phyloP scores from a whole-genome alignment of 37 sponge, comb jelly and placozoan species.

The Beroe forskalii region DNA sequence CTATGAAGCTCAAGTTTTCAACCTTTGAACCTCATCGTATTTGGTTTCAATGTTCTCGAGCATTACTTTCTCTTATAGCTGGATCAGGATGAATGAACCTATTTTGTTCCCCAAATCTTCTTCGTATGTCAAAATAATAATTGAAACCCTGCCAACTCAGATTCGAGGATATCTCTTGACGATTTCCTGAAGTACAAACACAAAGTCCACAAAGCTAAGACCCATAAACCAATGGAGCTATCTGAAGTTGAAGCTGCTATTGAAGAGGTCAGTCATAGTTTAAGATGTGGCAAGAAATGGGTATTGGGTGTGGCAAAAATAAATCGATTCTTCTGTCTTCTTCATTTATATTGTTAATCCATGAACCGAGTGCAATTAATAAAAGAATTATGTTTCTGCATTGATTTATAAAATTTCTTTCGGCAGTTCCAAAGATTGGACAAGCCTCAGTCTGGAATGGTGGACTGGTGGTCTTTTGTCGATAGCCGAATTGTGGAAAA shows the following conservation, averaged over 20 bases:
- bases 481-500: constrained; percentile 50
- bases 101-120: no score
- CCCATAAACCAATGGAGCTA: background rate
- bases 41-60: background rate
- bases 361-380: no score
- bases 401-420: no score
- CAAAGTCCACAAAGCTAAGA: background rate
- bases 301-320: no score
- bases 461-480: constrained; percentile 63
- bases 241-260: constrained; percentile 14
- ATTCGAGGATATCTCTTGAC: constrained; percentile 59
- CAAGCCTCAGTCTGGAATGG: constrained; percentile 28
- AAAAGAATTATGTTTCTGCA: no score
- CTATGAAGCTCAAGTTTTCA: no score
- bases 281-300: no score
- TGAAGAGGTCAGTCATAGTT: constrained; percentile 53
- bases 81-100: no score
- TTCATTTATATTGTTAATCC: no score
- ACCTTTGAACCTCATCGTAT: background rate
- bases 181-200: constrained; percentile 58
- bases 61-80: no score
- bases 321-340: no score
- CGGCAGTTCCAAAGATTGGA: constrained; percentile 58
- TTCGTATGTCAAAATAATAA: no score
- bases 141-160: constrained; percentile 19